Conservation (phyloP, 1,140 invertebrate species). For the Pissodes strobi region DNA sequence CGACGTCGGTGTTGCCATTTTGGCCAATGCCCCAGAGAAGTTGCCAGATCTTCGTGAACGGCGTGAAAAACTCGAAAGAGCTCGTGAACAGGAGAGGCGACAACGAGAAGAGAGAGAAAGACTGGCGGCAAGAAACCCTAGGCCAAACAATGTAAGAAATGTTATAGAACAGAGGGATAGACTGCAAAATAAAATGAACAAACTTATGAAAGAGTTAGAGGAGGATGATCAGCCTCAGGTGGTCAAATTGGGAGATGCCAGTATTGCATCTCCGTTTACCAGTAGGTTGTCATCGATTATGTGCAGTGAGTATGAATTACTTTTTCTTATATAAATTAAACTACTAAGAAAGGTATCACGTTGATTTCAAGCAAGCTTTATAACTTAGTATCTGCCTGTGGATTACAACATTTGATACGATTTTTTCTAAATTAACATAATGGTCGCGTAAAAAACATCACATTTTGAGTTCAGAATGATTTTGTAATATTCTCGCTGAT, state of each 20-base stretch:
- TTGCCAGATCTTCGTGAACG: slow-evolving; percentile 42
- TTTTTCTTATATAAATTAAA: not conserved
- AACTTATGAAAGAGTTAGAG: slow-evolving; percentile 87
- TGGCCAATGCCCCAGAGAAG: slow-evolving; percentile 82
- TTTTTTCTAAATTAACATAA: too few species aligned
- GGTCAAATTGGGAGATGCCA: slow-evolving; percentile 96
- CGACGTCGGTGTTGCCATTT: slow-evolving; percentile 76
- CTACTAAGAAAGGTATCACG: not conserved
- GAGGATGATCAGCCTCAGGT: slow-evolving; percentile 87
- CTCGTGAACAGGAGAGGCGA: slow-evolving; percentile 36
- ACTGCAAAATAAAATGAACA: slow-evolving; percentile 67
- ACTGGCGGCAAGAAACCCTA: slow-evolving; percentile 45
- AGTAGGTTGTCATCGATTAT: slow-evolving; percentile 96
- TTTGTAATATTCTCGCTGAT: too few species aligned
- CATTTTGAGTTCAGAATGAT: too few species aligned
- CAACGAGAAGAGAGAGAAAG: slow-evolving; percentile 48
- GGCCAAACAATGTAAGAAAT: slow-evolving; percentile 50
- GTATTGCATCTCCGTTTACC: slow-evolving; percentile 98
- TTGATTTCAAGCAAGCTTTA: not conserved
- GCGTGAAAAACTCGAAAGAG: slow-evolving; percentile 41
- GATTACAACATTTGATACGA: too few species aligned
- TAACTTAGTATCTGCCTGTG: too few species aligned
- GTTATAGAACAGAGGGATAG: slow-evolving; percentile 55
- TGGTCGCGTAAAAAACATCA: too few species aligned
- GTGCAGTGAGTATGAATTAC: slow-evolving; percentile 79